A percentile compares a stretch with the other conserved stretches of the same genome.
Evolutionary conservation across 2,113 vertebrate genomes (phyloP).

Genomic region (Rhinopithecus roxellana): DNA sequence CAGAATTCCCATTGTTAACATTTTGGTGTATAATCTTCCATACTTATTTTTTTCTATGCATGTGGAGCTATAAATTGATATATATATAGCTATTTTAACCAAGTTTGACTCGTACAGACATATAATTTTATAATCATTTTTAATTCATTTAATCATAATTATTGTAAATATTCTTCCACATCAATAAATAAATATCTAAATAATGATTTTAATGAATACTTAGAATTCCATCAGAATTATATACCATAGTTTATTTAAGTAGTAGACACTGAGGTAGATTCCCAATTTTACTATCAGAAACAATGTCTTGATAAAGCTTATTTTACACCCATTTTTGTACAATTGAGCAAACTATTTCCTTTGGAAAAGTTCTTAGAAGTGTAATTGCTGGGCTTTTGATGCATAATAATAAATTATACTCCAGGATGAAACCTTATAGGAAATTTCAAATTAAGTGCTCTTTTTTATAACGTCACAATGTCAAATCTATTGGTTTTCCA

Average conservation of each 20-base stretch:
- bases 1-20: constrained; percentile 6
- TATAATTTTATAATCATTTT: background rate
- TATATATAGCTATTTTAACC: background rate
- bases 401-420: background rate
- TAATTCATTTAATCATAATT: background rate
- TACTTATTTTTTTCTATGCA: background rate
- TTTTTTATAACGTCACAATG: background rate
- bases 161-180: background rate
- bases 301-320: background rate
- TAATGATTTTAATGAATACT: background rate
- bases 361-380: constrained; percentile 32
- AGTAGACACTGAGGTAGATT: background rate
- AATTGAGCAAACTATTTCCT: background rate
- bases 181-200: background rate
- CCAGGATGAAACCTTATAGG: background rate
- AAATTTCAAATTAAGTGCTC: background rate
- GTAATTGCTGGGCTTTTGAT: background rate
- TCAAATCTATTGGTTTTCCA: background rate
- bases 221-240: background rate
- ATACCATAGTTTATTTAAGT: background rate
- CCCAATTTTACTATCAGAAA: constrained; percentile 29
- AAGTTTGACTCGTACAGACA: background rate
- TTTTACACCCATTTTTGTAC: background rate
- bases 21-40: background rate
- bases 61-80: background rate